Conservation (phyloP, 2,113 vertebrate genomes). For the Hippocampus abdominalis region DNA sequence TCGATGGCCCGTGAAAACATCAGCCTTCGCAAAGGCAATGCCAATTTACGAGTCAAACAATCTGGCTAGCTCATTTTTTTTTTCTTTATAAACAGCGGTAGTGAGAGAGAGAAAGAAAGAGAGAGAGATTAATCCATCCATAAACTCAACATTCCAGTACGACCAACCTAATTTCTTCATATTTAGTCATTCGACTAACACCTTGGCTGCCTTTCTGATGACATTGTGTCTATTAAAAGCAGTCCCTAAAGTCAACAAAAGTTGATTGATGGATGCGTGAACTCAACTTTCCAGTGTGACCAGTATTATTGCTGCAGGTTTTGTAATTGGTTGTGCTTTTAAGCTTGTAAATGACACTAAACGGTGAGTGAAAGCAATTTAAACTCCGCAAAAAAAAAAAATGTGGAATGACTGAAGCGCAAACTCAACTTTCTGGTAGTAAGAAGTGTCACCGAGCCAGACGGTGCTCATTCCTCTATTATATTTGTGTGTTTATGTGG, state of each 20-base stretch:
- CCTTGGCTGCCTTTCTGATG: neutral
- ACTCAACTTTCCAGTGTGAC: neutral
- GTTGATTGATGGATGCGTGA: neutral
- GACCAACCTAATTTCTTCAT: neutral
- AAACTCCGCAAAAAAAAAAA: neutral
- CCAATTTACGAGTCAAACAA: neutral
- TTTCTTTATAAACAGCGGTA: neutral
- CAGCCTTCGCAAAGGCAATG: neutral
- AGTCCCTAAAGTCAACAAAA: neutral
- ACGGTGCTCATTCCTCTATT: constrained; percentile 17
- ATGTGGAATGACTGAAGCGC: neutral
- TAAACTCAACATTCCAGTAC: neutral
- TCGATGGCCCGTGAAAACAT: neutral
- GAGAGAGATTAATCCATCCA: too few relatives aligned
- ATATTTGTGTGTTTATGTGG: constrained; percentile 24
- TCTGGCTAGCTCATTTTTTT: neutral
- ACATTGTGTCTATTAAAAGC: neutral
- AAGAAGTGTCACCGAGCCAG: constrained; percentile 9
- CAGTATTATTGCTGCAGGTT: neutral
- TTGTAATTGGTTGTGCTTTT: neutral
- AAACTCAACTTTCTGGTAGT: neutral
- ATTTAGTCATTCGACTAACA: neutral
- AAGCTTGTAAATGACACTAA: neutral
- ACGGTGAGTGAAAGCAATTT: neutral
- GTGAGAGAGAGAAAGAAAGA: neutral